Conservation (phyloP, 2,113 vertebrate species). For the Labeo rohita region DNA sequence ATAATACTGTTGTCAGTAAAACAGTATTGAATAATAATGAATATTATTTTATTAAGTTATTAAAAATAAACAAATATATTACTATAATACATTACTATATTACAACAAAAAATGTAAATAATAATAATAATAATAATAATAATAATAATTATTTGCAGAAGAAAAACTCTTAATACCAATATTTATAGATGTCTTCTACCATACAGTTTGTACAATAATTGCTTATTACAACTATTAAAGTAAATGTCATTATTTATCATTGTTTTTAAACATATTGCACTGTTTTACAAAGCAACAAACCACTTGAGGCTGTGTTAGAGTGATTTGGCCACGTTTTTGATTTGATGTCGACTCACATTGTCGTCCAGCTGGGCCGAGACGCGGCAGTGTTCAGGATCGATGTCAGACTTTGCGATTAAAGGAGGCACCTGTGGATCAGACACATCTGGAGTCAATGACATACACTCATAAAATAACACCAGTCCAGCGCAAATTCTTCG, state of each 20-base stretch:
- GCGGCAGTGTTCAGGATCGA: slow-evolving; percentile 92
- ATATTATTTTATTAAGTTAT: too few species aligned
- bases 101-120: too few species aligned
- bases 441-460: neutral
- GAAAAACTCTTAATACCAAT: neutral
- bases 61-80: too few species aligned
- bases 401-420: slow-evolving; percentile 89
- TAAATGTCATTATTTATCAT: neutral
- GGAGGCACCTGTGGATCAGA: slow-evolving; percentile 84
- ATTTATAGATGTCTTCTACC: neutral
- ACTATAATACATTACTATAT: too few species aligned
- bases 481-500: neutral
- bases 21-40: too few species aligned
- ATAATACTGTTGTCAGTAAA: too few species aligned
- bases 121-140: too few species aligned
- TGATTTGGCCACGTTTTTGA: neutral
- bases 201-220: neutral
- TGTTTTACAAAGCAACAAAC: neutral
- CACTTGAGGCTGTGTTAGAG: neutral
- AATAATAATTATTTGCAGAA: too few species aligned
- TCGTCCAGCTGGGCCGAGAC: slow-evolving; percentile 97
- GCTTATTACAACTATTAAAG: neutral
- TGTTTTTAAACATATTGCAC: neutral
- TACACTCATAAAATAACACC: neutral
- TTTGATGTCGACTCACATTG: slow-evolving; percentile 84